Conservation (phyloP, 2,888 invertebrate genomes). For the Sabatieria punctata region DNA sequence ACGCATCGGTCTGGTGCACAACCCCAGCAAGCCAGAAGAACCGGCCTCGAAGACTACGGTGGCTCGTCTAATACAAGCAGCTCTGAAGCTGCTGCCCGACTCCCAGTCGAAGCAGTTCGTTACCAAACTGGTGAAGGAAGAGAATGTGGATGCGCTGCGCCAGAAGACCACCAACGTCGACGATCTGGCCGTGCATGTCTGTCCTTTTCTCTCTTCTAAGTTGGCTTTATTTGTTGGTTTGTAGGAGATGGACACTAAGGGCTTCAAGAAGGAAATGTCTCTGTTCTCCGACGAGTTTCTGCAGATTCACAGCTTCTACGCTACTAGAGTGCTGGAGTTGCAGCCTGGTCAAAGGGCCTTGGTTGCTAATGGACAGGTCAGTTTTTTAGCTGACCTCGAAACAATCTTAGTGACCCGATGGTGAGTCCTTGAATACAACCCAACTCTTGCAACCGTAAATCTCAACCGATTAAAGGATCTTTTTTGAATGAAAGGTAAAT, state of each 20-base stretch:
- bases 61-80: slow-evolving; percentile 32
- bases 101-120: slow-evolving; percentile 36
- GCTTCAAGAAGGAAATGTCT: slow-evolving; percentile 27
- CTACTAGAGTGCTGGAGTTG: slow-evolving; percentile 52
- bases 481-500: too few relatives aligned
- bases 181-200: slow-evolving; percentile 37
- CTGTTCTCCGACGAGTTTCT: slow-evolving; percentile 21
- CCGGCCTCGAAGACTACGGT: slow-evolving; percentile 11
- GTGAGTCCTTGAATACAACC: not conserved
- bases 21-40: slow-evolving; percentile 15
- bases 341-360: slow-evolving; percentile 51
- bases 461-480: not conserved
- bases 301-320: slow-evolving; percentile 45
- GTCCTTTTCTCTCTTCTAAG: slow-evolving; percentile 12
- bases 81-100: slow-evolving; percentile 31
- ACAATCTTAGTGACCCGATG: not conserved
- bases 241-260: slow-evolving; percentile 38
- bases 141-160: slow-evolving; percentile 30
- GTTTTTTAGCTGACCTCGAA: slow-evolving; percentile 5
- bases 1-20: slow-evolving; percentile 37
- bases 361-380: slow-evolving; percentile 66
- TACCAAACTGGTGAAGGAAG: slow-evolving; percentile 38
- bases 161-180: slow-evolving; percentile 31
- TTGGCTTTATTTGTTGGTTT: slow-evolving; percentile 4
- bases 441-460: not conserved